phyloP scores from a whole-genome alignment of 2,113 vertebrate genomes.

The Macquaria australasica region DNA sequence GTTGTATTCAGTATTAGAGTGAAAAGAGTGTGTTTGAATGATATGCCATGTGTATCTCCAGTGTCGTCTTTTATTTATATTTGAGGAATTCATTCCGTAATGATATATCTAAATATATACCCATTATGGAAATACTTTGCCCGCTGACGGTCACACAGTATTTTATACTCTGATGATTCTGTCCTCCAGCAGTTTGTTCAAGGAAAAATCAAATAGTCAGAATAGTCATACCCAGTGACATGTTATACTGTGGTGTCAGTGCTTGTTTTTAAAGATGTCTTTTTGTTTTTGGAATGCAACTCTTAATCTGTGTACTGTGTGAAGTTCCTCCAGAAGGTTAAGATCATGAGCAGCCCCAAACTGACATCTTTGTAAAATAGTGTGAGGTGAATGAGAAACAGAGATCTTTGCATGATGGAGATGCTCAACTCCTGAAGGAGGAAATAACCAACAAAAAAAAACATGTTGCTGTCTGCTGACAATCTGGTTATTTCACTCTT shows the following conservation, averaged over 20 bases:
- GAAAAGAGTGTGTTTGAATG: constrained; percentile 47
- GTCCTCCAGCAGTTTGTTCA: constrained; percentile 3
- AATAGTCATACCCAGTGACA: neutral
- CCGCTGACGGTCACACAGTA: constrained; percentile 17
- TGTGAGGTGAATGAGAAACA: neutral
- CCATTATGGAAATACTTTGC: neutral
- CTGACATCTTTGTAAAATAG: neutral
- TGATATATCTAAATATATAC: constrained; percentile 21
- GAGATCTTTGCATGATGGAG: neutral
- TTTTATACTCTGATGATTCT: constrained; percentile 3
- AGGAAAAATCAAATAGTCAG: neutral
- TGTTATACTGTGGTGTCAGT: constrained; percentile 16
- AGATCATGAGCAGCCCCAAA: constrained; percentile 21
- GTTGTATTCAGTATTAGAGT: constrained; percentile 68
- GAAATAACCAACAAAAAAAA: neutral
- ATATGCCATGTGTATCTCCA: constrained; percentile 50
- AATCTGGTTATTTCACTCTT: constrained; percentile 18
- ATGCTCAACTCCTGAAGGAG: neutral
- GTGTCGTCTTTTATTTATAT: constrained; percentile 61
- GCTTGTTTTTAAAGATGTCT: constrained; percentile 17
- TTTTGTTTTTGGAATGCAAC: constrained; percentile 25
- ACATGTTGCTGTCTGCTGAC: neutral
- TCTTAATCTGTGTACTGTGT: constrained; percentile 18
- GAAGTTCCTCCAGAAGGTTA: constrained; percentile 41
- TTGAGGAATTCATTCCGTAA: constrained; percentile 47